Conservation (phyloP, 2,888 invertebrate genomes). For the Ormyrus rosae region DNA sequence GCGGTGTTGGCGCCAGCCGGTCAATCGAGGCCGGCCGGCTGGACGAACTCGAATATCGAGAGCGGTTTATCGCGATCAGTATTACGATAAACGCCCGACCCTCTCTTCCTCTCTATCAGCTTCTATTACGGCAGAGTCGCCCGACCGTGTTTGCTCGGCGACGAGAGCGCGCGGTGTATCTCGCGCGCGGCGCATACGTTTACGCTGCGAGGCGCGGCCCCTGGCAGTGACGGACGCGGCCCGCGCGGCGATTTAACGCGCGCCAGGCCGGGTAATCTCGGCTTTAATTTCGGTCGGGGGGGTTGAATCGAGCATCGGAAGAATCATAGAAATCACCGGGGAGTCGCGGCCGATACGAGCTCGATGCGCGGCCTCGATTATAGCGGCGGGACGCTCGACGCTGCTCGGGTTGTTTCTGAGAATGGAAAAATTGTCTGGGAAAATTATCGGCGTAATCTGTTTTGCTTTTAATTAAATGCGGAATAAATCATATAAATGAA, state of each 20-base stretch:
- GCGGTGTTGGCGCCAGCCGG: slow-evolving; percentile 31
- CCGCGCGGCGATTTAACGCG: slow-evolving; percentile 67
- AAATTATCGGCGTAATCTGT: neutral
- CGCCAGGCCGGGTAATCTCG: slow-evolving; percentile 67
- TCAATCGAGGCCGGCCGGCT: slow-evolving; percentile 60
- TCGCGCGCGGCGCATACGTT: slow-evolving; percentile 13
- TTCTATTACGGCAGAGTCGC: neutral
- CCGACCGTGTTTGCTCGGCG: neutral
- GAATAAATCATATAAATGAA: too few relatives aligned
- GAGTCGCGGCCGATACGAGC: neutral
- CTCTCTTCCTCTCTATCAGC: neutral
- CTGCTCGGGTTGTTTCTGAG: too few relatives aligned
- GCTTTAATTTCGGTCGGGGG: slow-evolving; percentile 69
- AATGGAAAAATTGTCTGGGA: neutral
- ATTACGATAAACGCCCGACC: slow-evolving; percentile 51
- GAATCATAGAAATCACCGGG: slow-evolving; percentile 17
- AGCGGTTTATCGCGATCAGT: slow-evolving; percentile 67
- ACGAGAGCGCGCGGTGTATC: slow-evolving; percentile 57
- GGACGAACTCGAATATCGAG: slow-evolving; percentile 61
- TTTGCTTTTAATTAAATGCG: neutral
- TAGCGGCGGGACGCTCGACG: too few relatives aligned
- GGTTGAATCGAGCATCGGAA: slow-evolving; percentile 65
- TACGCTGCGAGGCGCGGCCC: neutral
- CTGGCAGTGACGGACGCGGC: neutral
- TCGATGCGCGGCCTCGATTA: too few relatives aligned